Conservation (phyloP, 2,797 vertebrate species). For the Hypotaenidia philippensis region DNA sequence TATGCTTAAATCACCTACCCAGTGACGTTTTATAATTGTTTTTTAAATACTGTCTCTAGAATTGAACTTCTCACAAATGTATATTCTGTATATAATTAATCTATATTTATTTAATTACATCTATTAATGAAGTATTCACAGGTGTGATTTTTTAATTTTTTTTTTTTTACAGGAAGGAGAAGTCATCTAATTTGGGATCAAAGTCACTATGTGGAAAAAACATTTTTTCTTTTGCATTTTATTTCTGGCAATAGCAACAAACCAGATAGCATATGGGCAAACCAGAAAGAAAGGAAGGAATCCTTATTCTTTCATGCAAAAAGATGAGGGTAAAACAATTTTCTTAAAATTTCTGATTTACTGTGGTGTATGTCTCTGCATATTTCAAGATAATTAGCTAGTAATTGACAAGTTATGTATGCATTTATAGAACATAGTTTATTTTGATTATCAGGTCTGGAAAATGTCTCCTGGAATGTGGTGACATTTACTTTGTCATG, state of each 20-base stretch:
- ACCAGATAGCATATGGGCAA: slow-evolving; percentile 75
- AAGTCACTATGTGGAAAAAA: slow-evolving; percentile 81
- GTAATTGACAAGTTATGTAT: not conserved
- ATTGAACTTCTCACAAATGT: not conserved
- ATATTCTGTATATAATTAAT: not conserved
- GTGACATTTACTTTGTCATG: not conserved
- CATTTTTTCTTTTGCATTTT: slow-evolving; percentile 73
- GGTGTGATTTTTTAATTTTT: not conserved
- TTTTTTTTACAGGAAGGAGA: slow-evolving; percentile 28
- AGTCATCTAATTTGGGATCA: slow-evolving; percentile 58
- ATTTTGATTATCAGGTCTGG: not conserved
- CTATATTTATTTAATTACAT: not conserved
- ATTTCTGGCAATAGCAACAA: slow-evolving; percentile 75
- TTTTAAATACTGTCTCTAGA: not conserved
- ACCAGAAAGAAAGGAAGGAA: slow-evolving; percentile 77
- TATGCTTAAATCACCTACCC: not conserved
- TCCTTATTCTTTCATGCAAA: slow-evolving; percentile 72
- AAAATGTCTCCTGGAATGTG: not conserved
- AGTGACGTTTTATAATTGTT: not conserved
- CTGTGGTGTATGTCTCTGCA: not conserved
- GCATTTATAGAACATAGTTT: not conserved
- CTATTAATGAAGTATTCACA: not conserved
- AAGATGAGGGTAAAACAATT: slow-evolving; percentile 75
- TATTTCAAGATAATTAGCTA: not conserved
- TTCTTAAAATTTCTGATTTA: not conserved